A percentile compares a stretch with the other conserved stretches of the same genome.
Conservation (phyloP, 2,888 invertebrate species). For the Synergus gifuensis region DNA sequence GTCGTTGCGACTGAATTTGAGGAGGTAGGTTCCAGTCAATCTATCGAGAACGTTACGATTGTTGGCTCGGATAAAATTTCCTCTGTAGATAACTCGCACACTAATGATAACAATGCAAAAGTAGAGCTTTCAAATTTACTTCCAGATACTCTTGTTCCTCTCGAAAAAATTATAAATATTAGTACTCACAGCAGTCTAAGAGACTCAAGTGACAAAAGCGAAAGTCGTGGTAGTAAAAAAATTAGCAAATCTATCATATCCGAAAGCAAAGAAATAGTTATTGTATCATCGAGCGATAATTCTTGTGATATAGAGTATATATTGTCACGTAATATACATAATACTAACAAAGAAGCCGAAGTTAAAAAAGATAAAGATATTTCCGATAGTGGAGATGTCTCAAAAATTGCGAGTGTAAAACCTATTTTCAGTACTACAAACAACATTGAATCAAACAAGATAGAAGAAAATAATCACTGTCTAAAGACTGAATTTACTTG, state of each 20-base stretch:
- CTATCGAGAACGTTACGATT: slow-evolving; percentile 34
- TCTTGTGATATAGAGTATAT: slow-evolving; percentile 40
- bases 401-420: slow-evolving; percentile 26
- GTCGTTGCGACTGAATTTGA: slow-evolving; percentile 78
- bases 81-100: slow-evolving; percentile 28
- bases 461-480: slow-evolving; percentile 43
- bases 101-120: slow-evolving; percentile 7
- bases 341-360: slow-evolving; percentile 20
- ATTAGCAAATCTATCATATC: slow-evolving; percentile 37
- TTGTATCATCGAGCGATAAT: slow-evolving; percentile 35
- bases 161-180: background rate
- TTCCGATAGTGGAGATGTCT: background rate
- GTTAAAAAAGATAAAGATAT: background rate
- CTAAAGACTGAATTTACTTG: slow-evolving; percentile 49
- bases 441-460: background rate
- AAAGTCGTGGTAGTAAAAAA: slow-evolving; percentile 8
- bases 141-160: background rate
- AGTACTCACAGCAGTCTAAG: background rate
- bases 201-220: background rate
- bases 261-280: slow-evolving; percentile 31
- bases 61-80: slow-evolving; percentile 18
- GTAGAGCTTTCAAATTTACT: slow-evolving; percentile 32
- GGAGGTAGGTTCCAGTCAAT: slow-evolving; percentile 44
- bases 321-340: slow-evolving; percentile 35
- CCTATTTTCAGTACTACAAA: slow-evolving; percentile 14